phyloP scores from a whole-genome alignment of 2,888 invertebrate genomes.

The Hypolimnas misippus region DNA sequence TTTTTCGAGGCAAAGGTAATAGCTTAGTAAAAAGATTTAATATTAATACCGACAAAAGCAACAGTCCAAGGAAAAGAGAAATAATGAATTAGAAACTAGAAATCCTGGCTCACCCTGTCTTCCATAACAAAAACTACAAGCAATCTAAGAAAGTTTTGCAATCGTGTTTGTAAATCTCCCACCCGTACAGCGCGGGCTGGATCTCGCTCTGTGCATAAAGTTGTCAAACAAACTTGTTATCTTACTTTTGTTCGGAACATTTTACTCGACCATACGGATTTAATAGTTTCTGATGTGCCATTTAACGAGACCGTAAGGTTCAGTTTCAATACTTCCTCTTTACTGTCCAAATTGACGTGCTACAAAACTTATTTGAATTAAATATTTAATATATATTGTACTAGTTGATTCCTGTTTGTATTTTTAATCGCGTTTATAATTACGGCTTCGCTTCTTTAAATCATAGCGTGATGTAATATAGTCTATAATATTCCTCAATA shows the following conservation, averaged over 20 bases:
- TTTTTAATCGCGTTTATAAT: too few relatives aligned
- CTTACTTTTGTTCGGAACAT: slow-evolving; percentile 46
- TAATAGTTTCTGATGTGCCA: slow-evolving; percentile 52
- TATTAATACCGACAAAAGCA: slow-evolving; percentile 16
- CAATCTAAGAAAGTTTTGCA: slow-evolving; percentile 39
- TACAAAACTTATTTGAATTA: not conserved
- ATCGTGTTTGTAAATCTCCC: slow-evolving; percentile 42
- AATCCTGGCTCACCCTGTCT: slow-evolving; percentile 13
- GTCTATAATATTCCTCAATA: too few relatives aligned
- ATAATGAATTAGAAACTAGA: slow-evolving; percentile 21
- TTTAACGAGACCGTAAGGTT: slow-evolving; percentile 33
- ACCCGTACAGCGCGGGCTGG: slow-evolving; percentile 40
- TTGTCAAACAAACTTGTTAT: slow-evolving; percentile 47
- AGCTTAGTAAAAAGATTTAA: not conserved
- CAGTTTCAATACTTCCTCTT: not conserved
- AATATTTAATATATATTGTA: too few relatives aligned
- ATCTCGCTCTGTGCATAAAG: slow-evolving; percentile 39
- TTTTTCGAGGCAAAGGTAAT: too few relatives aligned
- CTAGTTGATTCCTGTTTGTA: too few relatives aligned
- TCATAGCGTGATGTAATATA: too few relatives aligned
- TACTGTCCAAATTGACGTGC: slow-evolving; percentile 10
- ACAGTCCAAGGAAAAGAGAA: slow-evolving; percentile 40
- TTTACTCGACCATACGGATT: slow-evolving; percentile 41
- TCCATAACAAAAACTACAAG: slow-evolving; percentile 28
- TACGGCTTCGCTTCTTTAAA: too few relatives aligned